Evolutionary conservation across 2,797 vertebrate genomes (phyloP), one percentile per base, ranked within the genome.

Genomic region (Sardinella longiceps): DNA sequence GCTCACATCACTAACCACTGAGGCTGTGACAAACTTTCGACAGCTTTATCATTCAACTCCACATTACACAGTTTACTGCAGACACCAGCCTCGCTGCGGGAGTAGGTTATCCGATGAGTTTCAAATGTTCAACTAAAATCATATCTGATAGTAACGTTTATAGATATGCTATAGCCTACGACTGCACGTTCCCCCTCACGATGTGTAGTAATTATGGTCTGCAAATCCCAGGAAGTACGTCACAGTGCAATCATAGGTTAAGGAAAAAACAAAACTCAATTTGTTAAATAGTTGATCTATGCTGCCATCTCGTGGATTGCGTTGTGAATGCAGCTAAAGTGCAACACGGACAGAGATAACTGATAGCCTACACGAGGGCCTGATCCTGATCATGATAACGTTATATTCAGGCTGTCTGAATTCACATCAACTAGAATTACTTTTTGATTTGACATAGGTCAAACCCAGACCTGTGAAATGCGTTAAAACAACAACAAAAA

Each of bases 231-330:
- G 90, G 89, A 91, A 91, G 88, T 90, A 89, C 90, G 88, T 90
- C 88, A 91, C 85, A 63, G 80, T 5, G 6, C 15, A 74, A 58
- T 48, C 12, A 5, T 15, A 84, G 18, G 2, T 63, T 51, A 39
- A 84, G 23, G 70, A 77, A 43, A 77, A 77, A 77, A 39, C 33
- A 77, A 77, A 77, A 70, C 63, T 70, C 70, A 23, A 20, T 23
- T 18, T 18, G 5, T 2, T 3, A 28, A 74, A 23, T 0, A 30
- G 56, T 74, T 86, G 88, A 91, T 66, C 90, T 39, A 28, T 70
- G 80, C 28, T 89, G 87, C 90, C 94, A 93, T 91, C 94, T 93
- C 58, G 23, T 84, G 95, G 91, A 5, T 18, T 43, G 39, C 6
- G 18, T 7, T 39, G 20, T 18, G 7, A 77, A 39, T 23, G 30